Evolutionary conservation across 2,797 vertebrate species (phyloP).

Genomic region (Peromyscus attwateri): DNA sequence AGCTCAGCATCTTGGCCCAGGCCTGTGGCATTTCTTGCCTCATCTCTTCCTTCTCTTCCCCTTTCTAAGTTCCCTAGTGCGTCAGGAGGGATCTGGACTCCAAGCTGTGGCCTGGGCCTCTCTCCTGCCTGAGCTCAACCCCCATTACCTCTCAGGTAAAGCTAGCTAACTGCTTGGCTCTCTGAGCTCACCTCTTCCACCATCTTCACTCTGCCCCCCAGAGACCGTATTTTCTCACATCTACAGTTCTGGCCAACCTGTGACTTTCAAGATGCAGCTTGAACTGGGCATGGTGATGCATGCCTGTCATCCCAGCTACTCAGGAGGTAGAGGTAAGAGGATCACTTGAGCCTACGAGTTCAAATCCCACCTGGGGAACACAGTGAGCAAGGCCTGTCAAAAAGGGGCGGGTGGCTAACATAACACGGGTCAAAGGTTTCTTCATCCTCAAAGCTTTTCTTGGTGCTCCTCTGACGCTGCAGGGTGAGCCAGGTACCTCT

Average conservation of each 20-base stretch:
- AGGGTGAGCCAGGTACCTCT: not conserved
- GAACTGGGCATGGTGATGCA: not conserved
- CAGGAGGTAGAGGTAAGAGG: not conserved
- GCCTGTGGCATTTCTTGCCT: not conserved
- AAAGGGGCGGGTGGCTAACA: not conserved
- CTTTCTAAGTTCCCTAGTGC: not conserved
- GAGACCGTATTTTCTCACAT: not conserved
- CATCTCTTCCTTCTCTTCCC: not conserved
- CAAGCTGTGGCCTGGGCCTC: not conserved
- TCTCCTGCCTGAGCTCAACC: not conserved
- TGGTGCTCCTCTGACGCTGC: too few relatives aligned
- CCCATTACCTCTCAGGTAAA: not conserved
- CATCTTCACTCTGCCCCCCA: not conserved
- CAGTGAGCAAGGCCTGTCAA: not conserved
- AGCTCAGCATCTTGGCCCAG: too few relatives aligned
- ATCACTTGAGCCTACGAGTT: not conserved
- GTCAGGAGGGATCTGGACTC: not conserved
- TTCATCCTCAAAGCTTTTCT: not conserved
- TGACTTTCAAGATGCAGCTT: not conserved
- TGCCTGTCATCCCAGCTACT: not conserved
- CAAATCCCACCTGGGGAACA: not conserved
- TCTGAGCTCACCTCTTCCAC: not conserved
- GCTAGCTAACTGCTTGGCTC: not conserved
- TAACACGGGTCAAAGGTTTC: not conserved
- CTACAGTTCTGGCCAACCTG: not conserved